phyloP scores from a whole-genome alignment of 2,113 vertebrate species.

The Bubalus kerabau region DNA sequence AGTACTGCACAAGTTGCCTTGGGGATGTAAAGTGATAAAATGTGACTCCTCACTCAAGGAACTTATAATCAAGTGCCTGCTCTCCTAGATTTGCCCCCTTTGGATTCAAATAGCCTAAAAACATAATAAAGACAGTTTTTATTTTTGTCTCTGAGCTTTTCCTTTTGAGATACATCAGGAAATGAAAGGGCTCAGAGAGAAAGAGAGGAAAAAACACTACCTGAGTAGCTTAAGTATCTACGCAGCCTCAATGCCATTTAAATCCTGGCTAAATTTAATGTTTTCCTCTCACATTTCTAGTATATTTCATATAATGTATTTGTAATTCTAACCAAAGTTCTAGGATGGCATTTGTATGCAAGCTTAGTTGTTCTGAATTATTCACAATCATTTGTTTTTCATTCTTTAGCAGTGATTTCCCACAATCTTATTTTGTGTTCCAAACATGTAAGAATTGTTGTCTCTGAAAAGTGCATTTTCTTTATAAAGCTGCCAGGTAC shows the following conservation, averaged over 20 bases:
- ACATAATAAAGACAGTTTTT: background rate
- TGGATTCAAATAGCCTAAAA: background rate
- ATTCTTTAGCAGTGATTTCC: background rate
- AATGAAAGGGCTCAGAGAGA: background rate
- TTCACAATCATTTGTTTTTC: background rate
- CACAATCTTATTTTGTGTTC: slow-evolving; percentile 12
- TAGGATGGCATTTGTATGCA: background rate
- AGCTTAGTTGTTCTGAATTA: slow-evolving; percentile 3
- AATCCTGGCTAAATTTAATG: background rate
- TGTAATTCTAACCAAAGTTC: background rate
- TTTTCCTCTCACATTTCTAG: background rate
- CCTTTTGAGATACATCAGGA: background rate
- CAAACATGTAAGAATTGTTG: background rate
- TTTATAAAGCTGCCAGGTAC: background rate
- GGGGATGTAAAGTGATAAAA: background rate
- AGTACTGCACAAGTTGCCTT: background rate
- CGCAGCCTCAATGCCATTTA: background rate
- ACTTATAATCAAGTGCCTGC: background rate
- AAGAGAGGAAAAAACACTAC: background rate
- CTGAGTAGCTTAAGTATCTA: background rate
- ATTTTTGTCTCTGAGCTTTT: background rate
- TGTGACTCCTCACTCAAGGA: background rate
- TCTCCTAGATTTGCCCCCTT: background rate
- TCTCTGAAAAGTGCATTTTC: background rate
- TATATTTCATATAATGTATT: background rate